A percentile compares a stretch with the other conserved stretches of the same genome.
phyloP scores from a whole-genome alignment of 2,113 vertebrate species.

The Entosphenus tridentatus region DNA sequence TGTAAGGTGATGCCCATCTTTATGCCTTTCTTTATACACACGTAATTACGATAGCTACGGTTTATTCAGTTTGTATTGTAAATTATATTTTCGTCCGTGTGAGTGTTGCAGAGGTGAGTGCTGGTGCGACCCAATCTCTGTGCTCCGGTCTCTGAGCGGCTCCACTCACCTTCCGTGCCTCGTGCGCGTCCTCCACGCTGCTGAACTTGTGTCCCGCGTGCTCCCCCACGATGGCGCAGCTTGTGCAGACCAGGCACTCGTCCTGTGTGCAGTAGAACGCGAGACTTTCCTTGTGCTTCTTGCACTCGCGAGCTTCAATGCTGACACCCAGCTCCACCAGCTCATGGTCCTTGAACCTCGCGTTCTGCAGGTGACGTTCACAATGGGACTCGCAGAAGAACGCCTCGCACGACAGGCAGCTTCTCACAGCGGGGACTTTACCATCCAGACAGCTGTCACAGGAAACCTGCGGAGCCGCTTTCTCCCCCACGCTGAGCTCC shows the following conservation, averaged over 20 bases:
- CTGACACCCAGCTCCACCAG: neutral
- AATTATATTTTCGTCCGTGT: no score
- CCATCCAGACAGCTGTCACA: neutral
- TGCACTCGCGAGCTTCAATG: neutral
- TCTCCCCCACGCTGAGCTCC: no score
- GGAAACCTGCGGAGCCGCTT: neutral
- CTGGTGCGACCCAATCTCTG: no score
- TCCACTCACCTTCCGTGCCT: neutral
- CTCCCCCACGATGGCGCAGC: neutral
- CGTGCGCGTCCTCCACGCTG: neutral
- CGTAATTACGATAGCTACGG: no score
- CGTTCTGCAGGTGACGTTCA: neutral
- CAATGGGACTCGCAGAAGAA: neutral
- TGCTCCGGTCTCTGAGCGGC: no score
- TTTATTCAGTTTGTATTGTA: no score
- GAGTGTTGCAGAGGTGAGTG: no score
- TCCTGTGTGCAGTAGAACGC: neutral
- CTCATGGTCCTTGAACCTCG: neutral
- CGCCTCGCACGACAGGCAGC: neutral
- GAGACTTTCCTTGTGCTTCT: neutral
- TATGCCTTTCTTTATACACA: no score
- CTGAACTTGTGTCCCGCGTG: neutral
- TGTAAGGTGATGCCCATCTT: no score
- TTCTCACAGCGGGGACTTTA: neutral
- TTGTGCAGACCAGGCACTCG: neutral